These are phyloP conservation scores for Neoaliturus tenellus DNA, from an alignment of 2,888 invertebrate species.

Conservation along the genomic window DNA sequence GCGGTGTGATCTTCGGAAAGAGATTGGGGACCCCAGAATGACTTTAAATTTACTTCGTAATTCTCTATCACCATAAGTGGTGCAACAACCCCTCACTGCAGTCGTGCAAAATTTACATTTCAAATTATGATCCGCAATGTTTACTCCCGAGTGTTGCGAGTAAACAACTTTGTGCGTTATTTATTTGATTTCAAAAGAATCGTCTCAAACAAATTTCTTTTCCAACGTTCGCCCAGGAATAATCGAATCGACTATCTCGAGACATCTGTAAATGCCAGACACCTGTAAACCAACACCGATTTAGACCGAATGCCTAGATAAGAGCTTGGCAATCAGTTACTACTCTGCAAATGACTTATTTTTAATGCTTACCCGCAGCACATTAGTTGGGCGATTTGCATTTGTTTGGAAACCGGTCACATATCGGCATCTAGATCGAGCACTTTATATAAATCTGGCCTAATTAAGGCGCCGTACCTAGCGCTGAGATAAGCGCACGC, in stretches of 20 bases:
- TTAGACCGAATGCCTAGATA: conserved; percentile 39
- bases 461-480: conserved; percentile 54
- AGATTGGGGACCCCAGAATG: too few relatives aligned
- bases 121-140: too few relatives aligned
- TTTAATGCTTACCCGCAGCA: conserved; percentile 33
- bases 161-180: too few relatives aligned
- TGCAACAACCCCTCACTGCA: too few relatives aligned
- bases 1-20: too few relatives aligned
- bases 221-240: too few relatives aligned
- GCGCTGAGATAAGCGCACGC: conserved; percentile 47
- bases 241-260: neutral
- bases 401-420: conserved; percentile 55
- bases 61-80: too few relatives aligned
- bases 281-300: conserved; percentile 44
- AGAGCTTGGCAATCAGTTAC: conserved; percentile 6
- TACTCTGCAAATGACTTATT: conserved; percentile 31
- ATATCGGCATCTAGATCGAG: conserved; percentile 35
- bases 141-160: too few relatives aligned
- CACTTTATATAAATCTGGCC: conserved; percentile 57
- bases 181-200: too few relatives aligned
- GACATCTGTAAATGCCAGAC: conserved; percentile 15
- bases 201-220: too few relatives aligned
- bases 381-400: conserved; percentile 54
- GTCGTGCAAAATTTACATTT: too few relatives aligned
- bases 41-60: too few relatives aligned